Base-by-base conservation (phyloP, 2,888 invertebrate genomes). In the Drosophila quinaria region DNA sequence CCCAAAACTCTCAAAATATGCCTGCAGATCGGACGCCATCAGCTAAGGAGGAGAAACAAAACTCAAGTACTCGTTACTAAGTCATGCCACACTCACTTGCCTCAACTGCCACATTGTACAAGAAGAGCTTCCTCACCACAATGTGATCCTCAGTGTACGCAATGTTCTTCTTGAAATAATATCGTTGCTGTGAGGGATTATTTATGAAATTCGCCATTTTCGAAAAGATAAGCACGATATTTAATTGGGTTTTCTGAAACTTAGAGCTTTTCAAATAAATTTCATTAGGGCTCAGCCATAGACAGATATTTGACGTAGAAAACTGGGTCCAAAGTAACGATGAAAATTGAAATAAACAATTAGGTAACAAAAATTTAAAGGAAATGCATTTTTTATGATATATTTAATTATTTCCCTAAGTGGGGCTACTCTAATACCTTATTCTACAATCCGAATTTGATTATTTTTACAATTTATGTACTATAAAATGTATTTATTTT, bases 101-200 rank as follows among this genome's bases (percentile, higher is more conserved):
- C 56, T 69, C 42, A 4, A 2, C 13, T 5, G 47, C n/a, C 39
- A 76, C 50, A 51, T 76, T 79, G 47, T 59, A 55, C 1, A 79
- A 19, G 39, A 62, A 65, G 17, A 65, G 17, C 44, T 76, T 70
- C 51, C 33, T 55, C 6, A 76, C 70, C 54, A 79, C 9, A 19
- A 75, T 65, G 13, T 79, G 75, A 52, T 76, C 80, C 51, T 75
- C 70, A 1, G 80, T 79, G 49, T 62, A 79, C 0, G 80, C 80
- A n/a, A 75, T 3, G 11, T 22, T 22, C 50, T 29, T 64, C 33
- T 33, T 79, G 8, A 69, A 69, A 8, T 78, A 76, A 50, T 25
- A 74, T n/a, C 44, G 63, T 55, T 78, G 70, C 54, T 78, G 64
- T 33, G 25, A 39, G 4, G 58, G 46, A 41, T 58, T 74, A 13